These are phyloP conservation scores for Hystrix brachyura DNA, from an alignment of 2,113 vertebrate genomes.

Conservation along the genomic window DNA sequence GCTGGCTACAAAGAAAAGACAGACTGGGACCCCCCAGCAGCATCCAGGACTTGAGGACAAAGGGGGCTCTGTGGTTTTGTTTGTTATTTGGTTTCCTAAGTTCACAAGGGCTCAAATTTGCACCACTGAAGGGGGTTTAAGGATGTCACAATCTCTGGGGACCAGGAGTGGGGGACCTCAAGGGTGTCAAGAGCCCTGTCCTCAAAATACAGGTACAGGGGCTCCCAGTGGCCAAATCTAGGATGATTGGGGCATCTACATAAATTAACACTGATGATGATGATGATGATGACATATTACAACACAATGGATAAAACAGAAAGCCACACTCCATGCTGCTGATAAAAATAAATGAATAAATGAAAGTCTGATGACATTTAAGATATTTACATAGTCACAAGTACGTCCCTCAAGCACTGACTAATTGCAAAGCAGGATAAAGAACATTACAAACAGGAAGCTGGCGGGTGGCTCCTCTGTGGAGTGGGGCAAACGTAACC, in stretches of 20 bases:
- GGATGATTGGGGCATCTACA: neutral
- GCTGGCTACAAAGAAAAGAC: neutral
- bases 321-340: neutral
- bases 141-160: neutral
- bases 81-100: neutral
- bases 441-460: neutral
- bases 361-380: neutral
- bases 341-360: neutral
- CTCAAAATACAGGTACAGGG: neutral
- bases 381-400: neutral
- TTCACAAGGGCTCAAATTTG: neutral
- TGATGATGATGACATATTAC: neutral
- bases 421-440: neutral
- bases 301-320: neutral
- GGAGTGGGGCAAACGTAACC: neutral
- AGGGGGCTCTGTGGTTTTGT: too few species aligned
- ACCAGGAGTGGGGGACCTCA: fast-evolving
- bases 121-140: neutral
- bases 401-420: neutral
- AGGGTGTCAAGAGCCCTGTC: neutral
- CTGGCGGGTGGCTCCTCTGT: neutral
- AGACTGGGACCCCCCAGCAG: neutral
- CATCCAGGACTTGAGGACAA: neutral
- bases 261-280: neutral
- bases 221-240: neutral